Evolutionary conservation across 2,113 vertebrate species (phyloP).

Genomic region (Centropus bengalensis): DNA sequence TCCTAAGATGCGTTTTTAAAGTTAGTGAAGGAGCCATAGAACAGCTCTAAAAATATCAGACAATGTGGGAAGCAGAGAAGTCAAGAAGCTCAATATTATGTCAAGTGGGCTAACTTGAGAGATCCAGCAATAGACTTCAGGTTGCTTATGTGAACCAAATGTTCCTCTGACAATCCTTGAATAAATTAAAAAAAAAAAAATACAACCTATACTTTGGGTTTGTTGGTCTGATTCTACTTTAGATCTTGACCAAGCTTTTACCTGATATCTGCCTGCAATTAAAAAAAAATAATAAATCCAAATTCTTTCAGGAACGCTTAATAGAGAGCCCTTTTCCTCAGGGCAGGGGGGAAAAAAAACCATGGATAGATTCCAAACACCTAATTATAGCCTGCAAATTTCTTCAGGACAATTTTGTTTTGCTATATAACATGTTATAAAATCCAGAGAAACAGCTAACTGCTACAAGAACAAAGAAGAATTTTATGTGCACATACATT

Average conservation of each 20-base stretch:
- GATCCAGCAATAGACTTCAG: background rate
- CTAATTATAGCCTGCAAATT: background rate
- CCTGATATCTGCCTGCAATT: background rate
- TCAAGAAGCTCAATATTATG: rapidly evolving
- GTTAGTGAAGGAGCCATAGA: background rate
- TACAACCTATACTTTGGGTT: background rate
- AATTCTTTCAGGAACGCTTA: background rate
- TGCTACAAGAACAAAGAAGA: background rate
- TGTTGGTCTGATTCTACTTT: background rate
- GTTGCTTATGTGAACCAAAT: background rate
- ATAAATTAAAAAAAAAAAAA: background rate
- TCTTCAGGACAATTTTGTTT: background rate
- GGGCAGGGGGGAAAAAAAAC: background rate
- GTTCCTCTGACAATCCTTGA: background rate
- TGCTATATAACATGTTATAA: background rate
- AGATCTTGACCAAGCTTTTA: background rate
- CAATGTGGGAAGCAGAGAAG: background rate
- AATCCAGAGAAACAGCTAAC: background rate
- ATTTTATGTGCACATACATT: background rate
- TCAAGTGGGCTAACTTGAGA: background rate
- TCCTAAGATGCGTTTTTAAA: background rate
- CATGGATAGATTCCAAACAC: background rate
- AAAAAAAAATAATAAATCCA: background rate
- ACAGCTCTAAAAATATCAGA: background rate
- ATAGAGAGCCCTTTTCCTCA: background rate